phyloP scores from a whole-genome alignment of 2,797 vertebrate genomes.

The Lates japonicus region DNA sequence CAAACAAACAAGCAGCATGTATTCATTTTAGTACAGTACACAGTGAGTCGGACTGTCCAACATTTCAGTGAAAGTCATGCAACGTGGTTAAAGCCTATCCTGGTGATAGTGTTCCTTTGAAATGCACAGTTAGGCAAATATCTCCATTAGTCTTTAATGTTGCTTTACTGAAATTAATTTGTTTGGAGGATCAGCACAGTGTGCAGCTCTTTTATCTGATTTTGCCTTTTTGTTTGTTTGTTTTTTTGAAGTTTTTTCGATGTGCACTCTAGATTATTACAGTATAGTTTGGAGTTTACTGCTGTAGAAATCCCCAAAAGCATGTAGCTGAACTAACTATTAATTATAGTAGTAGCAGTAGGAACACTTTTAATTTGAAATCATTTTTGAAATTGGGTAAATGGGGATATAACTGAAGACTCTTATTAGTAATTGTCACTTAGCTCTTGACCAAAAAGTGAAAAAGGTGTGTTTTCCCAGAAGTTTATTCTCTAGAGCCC shows the following conservation, averaged over 20 bases:
- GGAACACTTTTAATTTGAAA: neutral
- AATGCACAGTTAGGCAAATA: neutral
- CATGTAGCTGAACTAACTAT: neutral
- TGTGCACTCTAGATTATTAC: neutral
- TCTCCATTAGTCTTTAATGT: no score
- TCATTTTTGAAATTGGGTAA: neutral
- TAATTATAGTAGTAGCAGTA: neutral
- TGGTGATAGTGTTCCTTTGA: neutral
- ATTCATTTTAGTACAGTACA: neutral
- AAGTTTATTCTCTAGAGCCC: neutral
- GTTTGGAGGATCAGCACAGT: neutral
- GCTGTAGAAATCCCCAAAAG: neutral
- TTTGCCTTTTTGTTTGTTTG: neutral
- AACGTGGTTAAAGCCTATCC: neutral
- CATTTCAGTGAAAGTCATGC: no score
- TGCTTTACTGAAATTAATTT: neutral
- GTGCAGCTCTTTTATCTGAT: neutral
- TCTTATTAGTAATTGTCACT: neutral
- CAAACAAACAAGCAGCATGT: neutral
- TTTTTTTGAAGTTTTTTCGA: neutral
- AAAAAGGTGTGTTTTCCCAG: neutral
- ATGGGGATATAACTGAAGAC: neutral
- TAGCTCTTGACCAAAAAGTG: neutral
- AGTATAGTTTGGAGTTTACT: neutral
- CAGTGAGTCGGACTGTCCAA: rapidly evolving